These are phyloP conservation scores for Saimiri boliviensis DNA, from an alignment of 2,113 vertebrate genomes.

Conservation along the genomic window DNA sequence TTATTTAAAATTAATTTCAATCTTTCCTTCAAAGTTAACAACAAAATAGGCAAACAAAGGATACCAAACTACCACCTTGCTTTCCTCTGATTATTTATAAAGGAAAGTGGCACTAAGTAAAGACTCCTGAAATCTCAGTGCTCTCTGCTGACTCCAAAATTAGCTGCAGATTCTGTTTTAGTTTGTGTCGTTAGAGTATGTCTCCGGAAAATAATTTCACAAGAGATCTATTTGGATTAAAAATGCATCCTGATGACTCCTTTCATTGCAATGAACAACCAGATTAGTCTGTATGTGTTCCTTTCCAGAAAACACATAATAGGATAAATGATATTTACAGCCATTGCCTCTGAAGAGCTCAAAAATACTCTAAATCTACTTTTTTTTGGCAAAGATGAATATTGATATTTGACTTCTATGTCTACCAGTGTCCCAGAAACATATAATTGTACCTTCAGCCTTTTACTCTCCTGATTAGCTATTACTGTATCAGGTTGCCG, in stretches of 20 bases:
- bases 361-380: background rate
- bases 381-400: background rate
- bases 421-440: background rate
- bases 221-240: constrained; percentile 51
- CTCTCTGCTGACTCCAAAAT: constrained; percentile 26
- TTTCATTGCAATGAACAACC: constrained; percentile 41
- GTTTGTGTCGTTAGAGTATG: constrained; percentile 20
- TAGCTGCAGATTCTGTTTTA: constrained; percentile 36
- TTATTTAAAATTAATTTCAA: background rate
- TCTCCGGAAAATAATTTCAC: constrained; percentile 46
- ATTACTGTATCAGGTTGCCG: background rate
- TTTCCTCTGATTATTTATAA: background rate
- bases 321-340: constrained; percentile 36
- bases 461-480: background rate
- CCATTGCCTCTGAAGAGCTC: background rate
- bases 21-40: background rate
- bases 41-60: background rate
- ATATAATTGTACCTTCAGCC: background rate
- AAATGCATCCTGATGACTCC: constrained; percentile 55
- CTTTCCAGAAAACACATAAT: constrained; percentile 38
- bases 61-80: background rate
- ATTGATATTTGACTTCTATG: background rate
- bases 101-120: background rate
- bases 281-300: constrained; percentile 15
- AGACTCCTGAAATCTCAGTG: background rate